A percentile compares a stretch with the other conserved stretches of the same genome.
These are phyloP conservation scores for Lutraria rhynchaena DNA, from an alignment of 1,140 invertebrate species.

Conservation along the genomic window DNA sequence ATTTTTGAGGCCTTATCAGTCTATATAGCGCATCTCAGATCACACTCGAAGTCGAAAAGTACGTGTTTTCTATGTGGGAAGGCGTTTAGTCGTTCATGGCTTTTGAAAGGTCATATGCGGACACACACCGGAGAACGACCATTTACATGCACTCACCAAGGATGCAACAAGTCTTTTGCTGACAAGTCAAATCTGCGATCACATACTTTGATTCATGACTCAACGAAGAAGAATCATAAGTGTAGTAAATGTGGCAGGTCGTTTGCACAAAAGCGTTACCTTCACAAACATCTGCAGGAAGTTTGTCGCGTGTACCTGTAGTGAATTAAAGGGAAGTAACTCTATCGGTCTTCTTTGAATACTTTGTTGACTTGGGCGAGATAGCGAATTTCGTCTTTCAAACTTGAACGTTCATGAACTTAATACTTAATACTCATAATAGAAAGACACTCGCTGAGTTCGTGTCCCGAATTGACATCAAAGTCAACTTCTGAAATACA, in stretches of 20 bases:
- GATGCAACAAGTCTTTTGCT: conserved; percentile 89
- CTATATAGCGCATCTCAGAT: conserved; percentile 59
- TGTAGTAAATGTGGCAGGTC: conserved; percentile 93
- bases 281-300: conserved; percentile 88
- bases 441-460: too few species aligned
- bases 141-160: conserved; percentile 97
- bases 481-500: too few species aligned
- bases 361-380: too few species aligned
- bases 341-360: not conserved
- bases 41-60: conserved; percentile 83
- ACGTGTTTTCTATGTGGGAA: conserved; percentile 96
- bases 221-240: conserved; percentile 94
- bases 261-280: conserved; percentile 88
- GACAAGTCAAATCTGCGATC: conserved; percentile 96
- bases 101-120: conserved; percentile 96
- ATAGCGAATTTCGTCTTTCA: too few species aligned
- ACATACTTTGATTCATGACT: conserved; percentile 99
- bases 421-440: too few species aligned
- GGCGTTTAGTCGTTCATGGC: conserved; percentile 97
- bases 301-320: conserved; percentile 84
- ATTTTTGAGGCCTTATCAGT: conserved; percentile 54
- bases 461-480: too few species aligned
- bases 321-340: conserved; percentile 5
- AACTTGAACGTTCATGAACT: too few species aligned
- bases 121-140: conserved; percentile 98